Conservation (phyloP, 2,113 vertebrate genomes). For the Pseudopodoces humilis region DNA sequence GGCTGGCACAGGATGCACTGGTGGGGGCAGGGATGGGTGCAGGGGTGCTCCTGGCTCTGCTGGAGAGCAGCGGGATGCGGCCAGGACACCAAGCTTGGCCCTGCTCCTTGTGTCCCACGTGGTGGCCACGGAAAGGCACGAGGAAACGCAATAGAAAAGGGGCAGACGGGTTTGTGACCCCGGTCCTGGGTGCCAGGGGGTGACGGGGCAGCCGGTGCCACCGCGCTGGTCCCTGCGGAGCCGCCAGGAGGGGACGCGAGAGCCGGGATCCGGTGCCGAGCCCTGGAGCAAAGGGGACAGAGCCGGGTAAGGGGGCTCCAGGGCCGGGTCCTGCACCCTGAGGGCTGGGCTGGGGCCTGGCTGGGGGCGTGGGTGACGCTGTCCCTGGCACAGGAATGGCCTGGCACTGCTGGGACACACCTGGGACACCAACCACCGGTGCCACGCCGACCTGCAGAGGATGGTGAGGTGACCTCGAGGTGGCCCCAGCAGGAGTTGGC, state of each 20-base stretch:
- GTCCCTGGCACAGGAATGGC: neutral
- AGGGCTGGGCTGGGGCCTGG: fast-evolving
- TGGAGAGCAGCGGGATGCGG: fast-evolving
- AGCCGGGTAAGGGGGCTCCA: constrained; percentile 25
- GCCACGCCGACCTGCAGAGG: constrained; percentile 28
- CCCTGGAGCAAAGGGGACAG: constrained; percentile 22
- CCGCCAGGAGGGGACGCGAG: constrained; percentile 41
- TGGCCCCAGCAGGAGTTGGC: neutral
- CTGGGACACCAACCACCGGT: constrained; percentile 19
- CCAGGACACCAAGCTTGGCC: neutral
- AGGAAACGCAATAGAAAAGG: neutral
- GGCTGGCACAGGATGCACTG: fast-evolving
- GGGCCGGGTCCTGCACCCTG: fast-evolving
- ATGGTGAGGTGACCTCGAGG: neutral
- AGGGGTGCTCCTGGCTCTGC: neutral
- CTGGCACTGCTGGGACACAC: neutral
- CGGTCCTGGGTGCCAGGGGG: constrained; percentile 9
- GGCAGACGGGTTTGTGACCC: neutral
- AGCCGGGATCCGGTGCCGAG: neutral
- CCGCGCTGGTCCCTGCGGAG: constrained; percentile 19
- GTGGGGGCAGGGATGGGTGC: neutral
- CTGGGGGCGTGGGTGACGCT: fast-evolving
- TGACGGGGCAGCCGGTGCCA: neutral
- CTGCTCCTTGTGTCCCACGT: fast-evolving
- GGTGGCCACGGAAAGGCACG: fast-evolving